Evolutionary conservation across 2,113 vertebrate species (phyloP).

Genomic region (Nerophis ophidion): DNA sequence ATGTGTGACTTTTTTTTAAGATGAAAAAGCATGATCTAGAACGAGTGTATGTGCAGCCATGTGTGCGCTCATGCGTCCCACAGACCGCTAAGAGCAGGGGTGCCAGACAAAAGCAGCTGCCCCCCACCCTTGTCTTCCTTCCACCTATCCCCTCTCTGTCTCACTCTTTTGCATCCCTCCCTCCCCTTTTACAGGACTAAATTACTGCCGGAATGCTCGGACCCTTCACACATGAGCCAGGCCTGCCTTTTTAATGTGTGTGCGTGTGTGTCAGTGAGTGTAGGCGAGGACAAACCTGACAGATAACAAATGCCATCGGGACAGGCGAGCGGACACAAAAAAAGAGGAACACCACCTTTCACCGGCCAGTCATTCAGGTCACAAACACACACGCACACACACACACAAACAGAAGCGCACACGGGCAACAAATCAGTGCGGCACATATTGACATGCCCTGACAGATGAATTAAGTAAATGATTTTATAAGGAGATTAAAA

Average conservation of each 20-base stretch:
- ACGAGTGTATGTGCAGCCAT: slow-evolving; percentile 16
- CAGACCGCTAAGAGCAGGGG: slow-evolving; percentile 60
- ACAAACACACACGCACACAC: slow-evolving; percentile 20
- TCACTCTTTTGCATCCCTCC: slow-evolving; percentile 41
- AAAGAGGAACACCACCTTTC: slow-evolving; percentile 42
- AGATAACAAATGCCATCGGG: slow-evolving; percentile 46
- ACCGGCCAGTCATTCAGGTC: slow-evolving; percentile 35
- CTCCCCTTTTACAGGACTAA: slow-evolving; percentile 80
- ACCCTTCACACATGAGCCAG: slow-evolving; percentile 79
- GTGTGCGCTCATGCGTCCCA: slow-evolving; percentile 51
- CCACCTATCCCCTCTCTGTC: slow-evolving; percentile 32
- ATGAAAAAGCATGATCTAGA: slow-evolving; percentile 13
- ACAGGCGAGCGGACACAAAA: slow-evolving; percentile 41
- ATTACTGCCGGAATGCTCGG: slow-evolving; percentile 84
- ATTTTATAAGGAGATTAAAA: slow-evolving; percentile 83
- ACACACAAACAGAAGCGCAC: slow-evolving; percentile 19
- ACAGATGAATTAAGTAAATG: slow-evolving; percentile 83
- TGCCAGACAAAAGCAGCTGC: slow-evolving; percentile 74
- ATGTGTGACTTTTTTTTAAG: slow-evolving; percentile 4
- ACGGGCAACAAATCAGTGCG: slow-evolving; percentile 63
- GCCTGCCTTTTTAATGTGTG: slow-evolving; percentile 52
- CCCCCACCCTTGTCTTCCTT: slow-evolving; percentile 41
- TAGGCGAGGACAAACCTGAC: slow-evolving; percentile 46
- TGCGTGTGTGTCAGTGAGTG: slow-evolving; percentile 6
- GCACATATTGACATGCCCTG: slow-evolving; percentile 77